phyloP scores from a whole-genome alignment of 2,797 vertebrate species.

The Pteropus rufus region DNA sequence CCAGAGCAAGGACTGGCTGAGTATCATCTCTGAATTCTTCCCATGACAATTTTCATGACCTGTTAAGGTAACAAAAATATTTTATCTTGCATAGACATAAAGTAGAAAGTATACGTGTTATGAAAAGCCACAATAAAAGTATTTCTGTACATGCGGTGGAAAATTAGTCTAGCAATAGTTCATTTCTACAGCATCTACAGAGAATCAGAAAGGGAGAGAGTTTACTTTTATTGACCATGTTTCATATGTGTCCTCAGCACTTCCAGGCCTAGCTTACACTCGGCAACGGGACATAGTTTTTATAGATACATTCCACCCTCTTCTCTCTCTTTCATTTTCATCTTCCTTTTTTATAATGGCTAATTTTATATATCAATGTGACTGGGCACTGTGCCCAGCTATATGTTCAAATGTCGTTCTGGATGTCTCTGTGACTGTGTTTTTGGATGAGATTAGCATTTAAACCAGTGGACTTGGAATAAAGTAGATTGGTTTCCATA shows the following conservation, averaged over 20 bases:
- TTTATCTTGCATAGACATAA: not conserved
- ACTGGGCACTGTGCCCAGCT: no score
- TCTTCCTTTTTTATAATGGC: not conserved
- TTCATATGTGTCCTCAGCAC: not conserved
- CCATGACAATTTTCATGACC: not conserved
- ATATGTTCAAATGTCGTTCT: not conserved
- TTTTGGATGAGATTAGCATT: not conserved
- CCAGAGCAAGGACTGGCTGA: not conserved
- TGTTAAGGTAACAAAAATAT: not conserved
- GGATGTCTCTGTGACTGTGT: not conserved
- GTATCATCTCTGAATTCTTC: not conserved
- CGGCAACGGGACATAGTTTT: not conserved
- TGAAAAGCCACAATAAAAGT: not conserved
- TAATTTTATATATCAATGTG: not conserved
- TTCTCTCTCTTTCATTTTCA: not conserved
- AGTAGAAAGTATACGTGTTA: not conserved
- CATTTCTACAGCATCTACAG: not conserved
- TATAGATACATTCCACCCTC: fast-evolving
- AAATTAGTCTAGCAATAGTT: fast-evolving
- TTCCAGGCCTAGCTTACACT: no score
- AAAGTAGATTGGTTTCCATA: not conserved
- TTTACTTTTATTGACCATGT: not conserved
- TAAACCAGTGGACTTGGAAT: not conserved
- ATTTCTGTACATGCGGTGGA: not conserved
- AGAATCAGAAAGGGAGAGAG: not conserved